Conservation (phyloP, 2,888 invertebrate genomes). For the Scaeva pyrastri region DNA sequence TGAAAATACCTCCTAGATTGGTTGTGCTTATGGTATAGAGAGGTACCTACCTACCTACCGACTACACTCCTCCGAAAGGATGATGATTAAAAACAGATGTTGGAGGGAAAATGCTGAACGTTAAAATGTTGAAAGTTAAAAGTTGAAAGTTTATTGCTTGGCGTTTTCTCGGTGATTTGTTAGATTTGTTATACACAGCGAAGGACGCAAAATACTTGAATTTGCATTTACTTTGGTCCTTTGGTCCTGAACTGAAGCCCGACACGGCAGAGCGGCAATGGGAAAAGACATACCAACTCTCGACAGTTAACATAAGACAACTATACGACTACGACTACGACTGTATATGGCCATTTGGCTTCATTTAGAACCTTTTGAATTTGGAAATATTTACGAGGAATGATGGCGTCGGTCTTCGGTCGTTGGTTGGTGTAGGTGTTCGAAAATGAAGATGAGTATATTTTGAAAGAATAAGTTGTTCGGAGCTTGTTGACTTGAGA, state of each 20-base stretch:
- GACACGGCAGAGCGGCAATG: not conserved
- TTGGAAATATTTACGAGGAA: not conserved
- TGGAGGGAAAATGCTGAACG: conserved; percentile 54
- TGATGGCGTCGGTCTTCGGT: not conserved
- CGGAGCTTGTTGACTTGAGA: conserved; percentile 37
- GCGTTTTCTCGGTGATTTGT: conserved; percentile 70
- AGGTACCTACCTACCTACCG: too few species aligned
- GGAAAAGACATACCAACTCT: not conserved
- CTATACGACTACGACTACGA: not conserved
- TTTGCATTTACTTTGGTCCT: conserved; percentile 63
- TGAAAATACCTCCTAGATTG: conserved; percentile 19
- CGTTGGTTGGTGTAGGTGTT: not conserved
- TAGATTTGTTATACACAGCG: conserved; percentile 51
- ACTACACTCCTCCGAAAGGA: conserved; percentile 61
- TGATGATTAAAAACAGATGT: conserved; percentile 76
- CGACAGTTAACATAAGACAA: conserved; percentile 7
- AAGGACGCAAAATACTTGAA: conserved; percentile 59
- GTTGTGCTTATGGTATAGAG: not conserved
- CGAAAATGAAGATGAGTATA: conserved; percentile 10
- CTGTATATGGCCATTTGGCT: conserved; percentile 27
- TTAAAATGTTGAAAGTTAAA: conserved; percentile 70
- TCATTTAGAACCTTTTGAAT: conserved; percentile 40
- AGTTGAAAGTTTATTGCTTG: conserved; percentile 73
- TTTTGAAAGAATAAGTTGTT: conserved; percentile 42
- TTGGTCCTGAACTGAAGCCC: not conserved